Conservation (phyloP, 1,140 invertebrate species). For the Drosophila melanica region DNA sequence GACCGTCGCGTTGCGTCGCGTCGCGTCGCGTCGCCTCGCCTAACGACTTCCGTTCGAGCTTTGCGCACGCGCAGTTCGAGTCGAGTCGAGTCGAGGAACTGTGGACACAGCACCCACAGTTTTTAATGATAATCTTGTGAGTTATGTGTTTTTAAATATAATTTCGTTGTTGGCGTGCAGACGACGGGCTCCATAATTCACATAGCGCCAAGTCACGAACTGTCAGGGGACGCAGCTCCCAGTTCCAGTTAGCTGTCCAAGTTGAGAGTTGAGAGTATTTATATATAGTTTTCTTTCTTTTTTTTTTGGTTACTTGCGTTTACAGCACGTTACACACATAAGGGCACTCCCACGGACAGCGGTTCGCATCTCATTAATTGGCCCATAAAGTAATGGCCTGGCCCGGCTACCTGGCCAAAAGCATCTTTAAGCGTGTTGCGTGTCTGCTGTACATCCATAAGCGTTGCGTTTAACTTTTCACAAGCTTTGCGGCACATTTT, state of each 20-base stretch:
- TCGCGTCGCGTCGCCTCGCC: constrained; percentile 36
- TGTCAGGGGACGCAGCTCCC: constrained; percentile 48
- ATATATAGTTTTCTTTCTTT: background rate
- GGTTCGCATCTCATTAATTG: constrained; percentile 65
- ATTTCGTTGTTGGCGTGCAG: constrained; percentile 82
- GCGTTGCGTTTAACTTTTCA: constrained; percentile 74
- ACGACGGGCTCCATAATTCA: constrained; percentile 73
- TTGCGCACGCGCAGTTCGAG: constrained; percentile 71
- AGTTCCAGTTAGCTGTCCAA: constrained; percentile 25
- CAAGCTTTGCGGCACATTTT: constrained; percentile 66
- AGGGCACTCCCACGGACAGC: constrained; percentile 64
- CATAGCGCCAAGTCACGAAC: constrained; percentile 81
- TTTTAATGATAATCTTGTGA: constrained; percentile 84
- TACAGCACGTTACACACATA: constrained; percentile 26
- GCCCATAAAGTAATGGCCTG: constrained; percentile 72
- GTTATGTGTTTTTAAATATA: constrained; percentile 84
- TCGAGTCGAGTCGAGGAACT: constrained; percentile 25
- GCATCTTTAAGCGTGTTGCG: constrained; percentile 38
- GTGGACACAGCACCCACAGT: constrained; percentile 60
- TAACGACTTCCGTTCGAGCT: constrained; percentile 80
- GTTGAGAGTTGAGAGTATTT: constrained; percentile 16
- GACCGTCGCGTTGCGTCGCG: constrained; percentile 39
- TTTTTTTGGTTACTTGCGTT: background rate
- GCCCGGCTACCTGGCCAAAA: constrained; percentile 14
- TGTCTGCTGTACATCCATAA: constrained; percentile 62